Conservation (phyloP, 2,888 invertebrate genomes). For the Drosophila trichaetosa region DNA sequence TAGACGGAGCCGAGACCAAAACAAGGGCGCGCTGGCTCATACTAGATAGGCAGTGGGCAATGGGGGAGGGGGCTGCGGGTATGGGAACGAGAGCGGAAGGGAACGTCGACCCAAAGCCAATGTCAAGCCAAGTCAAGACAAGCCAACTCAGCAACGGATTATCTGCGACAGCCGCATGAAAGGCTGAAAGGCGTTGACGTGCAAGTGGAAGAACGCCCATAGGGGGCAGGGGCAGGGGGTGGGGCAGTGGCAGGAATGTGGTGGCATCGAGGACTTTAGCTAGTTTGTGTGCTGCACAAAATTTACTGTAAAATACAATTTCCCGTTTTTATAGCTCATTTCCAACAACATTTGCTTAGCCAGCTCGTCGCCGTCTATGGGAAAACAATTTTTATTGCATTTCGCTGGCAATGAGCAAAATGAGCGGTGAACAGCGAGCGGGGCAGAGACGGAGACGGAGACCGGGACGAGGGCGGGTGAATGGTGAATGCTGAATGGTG, state of each 20-base stretch:
- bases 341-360: conserved; percentile 80
- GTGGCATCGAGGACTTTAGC: conserved; percentile 53
- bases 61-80: background rate
- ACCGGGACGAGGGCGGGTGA: conserved; percentile 9
- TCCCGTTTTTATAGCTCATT: conserved; percentile 81
- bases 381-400: conserved; percentile 81
- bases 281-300: conserved; percentile 77
- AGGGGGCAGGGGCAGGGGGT: background rate
- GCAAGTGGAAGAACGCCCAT: conserved; percentile 34
- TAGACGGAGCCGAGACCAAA: conserved; percentile 56
- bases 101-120: conserved; percentile 72
- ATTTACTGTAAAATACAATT: conserved; percentile 78
- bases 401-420: conserved; percentile 76
- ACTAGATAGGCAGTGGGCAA: background rate
- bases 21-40: conserved; percentile 10
- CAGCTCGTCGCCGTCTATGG: conserved; percentile 53
- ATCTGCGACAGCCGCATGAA: conserved; percentile 74
- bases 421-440: conserved; percentile 42
- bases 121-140: conserved; percentile 81
- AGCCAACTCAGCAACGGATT: conserved; percentile 80
- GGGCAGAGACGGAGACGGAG: background rate
- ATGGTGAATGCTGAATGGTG: conserved; percentile 18
- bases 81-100: conserved; percentile 3
- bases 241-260: background rate
- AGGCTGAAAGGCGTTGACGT: conserved; percentile 62